Conservation (phyloP, 2,888 invertebrate genomes). For the Octodonta nipae region DNA sequence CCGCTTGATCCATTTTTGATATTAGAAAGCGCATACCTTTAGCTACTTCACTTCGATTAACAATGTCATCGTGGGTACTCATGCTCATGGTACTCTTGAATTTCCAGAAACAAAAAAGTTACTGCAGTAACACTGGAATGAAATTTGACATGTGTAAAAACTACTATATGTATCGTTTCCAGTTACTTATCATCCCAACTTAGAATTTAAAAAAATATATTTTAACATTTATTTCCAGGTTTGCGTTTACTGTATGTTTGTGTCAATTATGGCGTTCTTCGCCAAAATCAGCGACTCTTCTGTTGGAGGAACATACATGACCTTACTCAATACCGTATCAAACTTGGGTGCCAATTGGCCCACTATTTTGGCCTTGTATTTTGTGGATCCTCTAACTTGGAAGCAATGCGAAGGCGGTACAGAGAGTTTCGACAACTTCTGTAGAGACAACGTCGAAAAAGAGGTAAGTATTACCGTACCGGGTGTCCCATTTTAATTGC, state of each 20-base stretch:
- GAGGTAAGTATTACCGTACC: conserved; percentile 54
- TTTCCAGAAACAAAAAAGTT: no score
- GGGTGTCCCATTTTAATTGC: no score
- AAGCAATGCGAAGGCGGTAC: conserved; percentile 49
- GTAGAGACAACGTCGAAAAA: conserved; percentile 47
- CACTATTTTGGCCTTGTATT: conserved; percentile 75
- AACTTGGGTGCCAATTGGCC: conserved; percentile 99
- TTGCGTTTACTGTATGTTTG: conserved; percentile 91
- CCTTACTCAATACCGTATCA: conserved; percentile 84
- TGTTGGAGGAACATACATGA: conserved; percentile 99
- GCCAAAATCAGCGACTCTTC: conserved; percentile 92
- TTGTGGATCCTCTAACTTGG: conserved; percentile 78
- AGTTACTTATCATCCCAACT: no score
- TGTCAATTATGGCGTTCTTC: conserved; percentile 94
- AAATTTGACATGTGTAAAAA: no score
- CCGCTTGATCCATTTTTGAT: no score
- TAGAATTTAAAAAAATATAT: background rate
- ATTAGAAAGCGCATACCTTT: no score
- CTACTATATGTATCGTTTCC: no score
- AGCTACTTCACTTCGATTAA: no score
- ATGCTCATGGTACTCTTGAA: no score
- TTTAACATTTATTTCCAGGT: conserved; percentile 45
- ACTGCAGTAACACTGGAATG: no score
- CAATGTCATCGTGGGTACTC: no score
- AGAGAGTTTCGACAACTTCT: conserved; percentile 43